Evolutionary conservation across 2,888 invertebrate genomes (phyloP).

Genomic region (Cosmia pyralina): DNA sequence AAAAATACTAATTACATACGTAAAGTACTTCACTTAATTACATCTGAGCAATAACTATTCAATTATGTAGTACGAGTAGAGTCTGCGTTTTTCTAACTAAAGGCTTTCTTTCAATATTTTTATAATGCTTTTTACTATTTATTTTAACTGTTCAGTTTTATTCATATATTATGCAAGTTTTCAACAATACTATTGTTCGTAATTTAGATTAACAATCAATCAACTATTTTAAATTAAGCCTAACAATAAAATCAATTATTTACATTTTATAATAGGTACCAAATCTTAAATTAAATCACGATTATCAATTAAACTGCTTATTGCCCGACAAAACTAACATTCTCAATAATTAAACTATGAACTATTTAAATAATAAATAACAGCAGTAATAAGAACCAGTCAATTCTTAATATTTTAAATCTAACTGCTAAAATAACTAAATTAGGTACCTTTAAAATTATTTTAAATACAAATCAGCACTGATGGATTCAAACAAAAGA

Average conservation of each 20-base stretch:
- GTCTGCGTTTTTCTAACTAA: slow-evolving; percentile 33
- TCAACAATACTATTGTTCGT: slow-evolving; percentile 28
- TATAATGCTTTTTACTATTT: slow-evolving; percentile 8
- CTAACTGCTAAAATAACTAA: slow-evolving; percentile 54
- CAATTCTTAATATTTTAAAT: slow-evolving; percentile 72
- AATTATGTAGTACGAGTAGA: slow-evolving; percentile 41
- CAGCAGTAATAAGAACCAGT: slow-evolving; percentile 84
- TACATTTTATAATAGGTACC: slow-evolving; percentile 46
- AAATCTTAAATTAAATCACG: slow-evolving; percentile 72
- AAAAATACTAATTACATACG: slow-evolving; percentile 75
- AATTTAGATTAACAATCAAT: slow-evolving; percentile 51
- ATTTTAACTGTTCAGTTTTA: slow-evolving; percentile 28
- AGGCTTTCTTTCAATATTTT: slow-evolving; percentile 15
- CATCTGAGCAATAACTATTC: slow-evolving; percentile 69
- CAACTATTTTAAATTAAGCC: slow-evolving; percentile 49
- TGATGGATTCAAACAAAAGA: slow-evolving; percentile 70
- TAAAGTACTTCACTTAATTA: slow-evolving; percentile 67
- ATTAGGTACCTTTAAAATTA: slow-evolving; percentile 50
- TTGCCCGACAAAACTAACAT: slow-evolving; percentile 68
- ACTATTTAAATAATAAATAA: slow-evolving; percentile 88
- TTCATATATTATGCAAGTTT: slow-evolving; percentile 12
- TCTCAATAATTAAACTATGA: slow-evolving; percentile 65
- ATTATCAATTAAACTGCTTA: slow-evolving; percentile 71
- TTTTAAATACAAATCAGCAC: slow-evolving; percentile 70
- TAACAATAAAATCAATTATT: slow-evolving; percentile 53